Evolutionary conservation across 92 coral and sea anemone species (phyloP), one percentile per base, ranked within the genome.

Genomic region (Palythoa caribaeorum): DNA sequence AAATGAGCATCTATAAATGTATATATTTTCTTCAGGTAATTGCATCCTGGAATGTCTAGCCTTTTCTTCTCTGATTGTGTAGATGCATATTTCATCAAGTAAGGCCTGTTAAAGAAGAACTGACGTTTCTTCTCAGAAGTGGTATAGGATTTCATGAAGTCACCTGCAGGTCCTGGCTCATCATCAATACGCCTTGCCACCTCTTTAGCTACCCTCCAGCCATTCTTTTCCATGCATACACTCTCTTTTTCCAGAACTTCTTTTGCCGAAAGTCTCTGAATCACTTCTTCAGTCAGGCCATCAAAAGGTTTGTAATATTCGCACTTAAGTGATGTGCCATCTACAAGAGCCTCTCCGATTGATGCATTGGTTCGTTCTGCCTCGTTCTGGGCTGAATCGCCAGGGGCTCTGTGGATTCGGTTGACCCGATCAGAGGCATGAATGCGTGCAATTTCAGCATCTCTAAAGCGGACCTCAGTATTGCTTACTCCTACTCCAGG

Each of bases 1-100:
- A 54, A 77, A 77, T 77, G 83, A 55, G 17, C 40, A 77, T 28
- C 65, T 35, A 77, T 54, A 76, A 76, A 76, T 48, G 40, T 16
- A 76, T 76, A 47, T 48, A 48, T 76, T 71, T 71, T 71, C 44
- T 73, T 38, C 55, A 73, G 77, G 77, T 73, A 73, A 73, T 40
- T 38, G 53, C 77, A 6, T 38, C 77, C 38, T n/a, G 68, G 92
- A 65, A 84, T 60, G 68, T 87, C 90, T 87, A 73, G 83, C 71
- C 79, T 52, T 51, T 48, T 38, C 79, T 55, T 44, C 79, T 89
- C 89, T 89, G 92, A 85, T 89, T 92, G 90, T 78, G 92, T 90
- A 86, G 71, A 71, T 89, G 92, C 87, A 89, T 92, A 89, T 80
- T 92, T 89, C 88, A 80, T 92, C 38, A 89, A 89, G 72, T 89